phyloP scores from a whole-genome alignment of 2,113 vertebrate genomes.

The Gallinago undulata region DNA sequence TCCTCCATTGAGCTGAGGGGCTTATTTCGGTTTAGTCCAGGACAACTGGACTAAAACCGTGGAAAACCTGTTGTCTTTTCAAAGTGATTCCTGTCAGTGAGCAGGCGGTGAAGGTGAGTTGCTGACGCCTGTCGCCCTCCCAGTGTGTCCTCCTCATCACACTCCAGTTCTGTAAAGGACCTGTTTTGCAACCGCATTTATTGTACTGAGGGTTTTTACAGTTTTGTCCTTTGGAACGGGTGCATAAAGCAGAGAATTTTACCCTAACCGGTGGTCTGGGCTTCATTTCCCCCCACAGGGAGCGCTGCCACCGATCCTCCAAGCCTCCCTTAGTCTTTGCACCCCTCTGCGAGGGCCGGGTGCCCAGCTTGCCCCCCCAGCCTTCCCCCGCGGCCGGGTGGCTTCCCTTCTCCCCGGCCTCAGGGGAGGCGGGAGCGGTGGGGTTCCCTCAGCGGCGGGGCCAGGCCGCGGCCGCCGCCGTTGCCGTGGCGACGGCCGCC shows the following conservation, averaged over 20 bases:
- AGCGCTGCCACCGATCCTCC: accelerated
- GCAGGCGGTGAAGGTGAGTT: not conserved
- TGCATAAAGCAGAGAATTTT: constrained; percentile 48
- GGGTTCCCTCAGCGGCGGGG: not conserved
- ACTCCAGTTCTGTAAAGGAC: not conserved
- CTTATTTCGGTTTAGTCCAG: not conserved
- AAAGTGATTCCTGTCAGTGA: not conserved
- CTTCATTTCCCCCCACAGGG: not conserved
- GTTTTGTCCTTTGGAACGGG: not conserved
- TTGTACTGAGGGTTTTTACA: not conserved
- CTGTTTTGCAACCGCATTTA: not conserved
- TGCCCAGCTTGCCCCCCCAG: not conserved
- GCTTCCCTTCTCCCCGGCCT: no score
- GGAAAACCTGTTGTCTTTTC: not conserved
- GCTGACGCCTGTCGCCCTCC: not conserved
- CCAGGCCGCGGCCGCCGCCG: not conserved
- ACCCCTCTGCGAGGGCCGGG: accelerated
- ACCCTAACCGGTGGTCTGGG: not conserved
- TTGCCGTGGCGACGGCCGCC: not conserved
- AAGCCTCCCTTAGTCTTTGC: not conserved
- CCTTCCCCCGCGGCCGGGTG: not conserved
- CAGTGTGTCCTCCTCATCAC: not conserved
- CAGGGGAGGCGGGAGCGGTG: not conserved
- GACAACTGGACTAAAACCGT: no score
- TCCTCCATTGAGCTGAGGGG: not conserved